Conservation (phyloP, 2,797 vertebrate species). For the Tamandua tetradactyla region DNA sequence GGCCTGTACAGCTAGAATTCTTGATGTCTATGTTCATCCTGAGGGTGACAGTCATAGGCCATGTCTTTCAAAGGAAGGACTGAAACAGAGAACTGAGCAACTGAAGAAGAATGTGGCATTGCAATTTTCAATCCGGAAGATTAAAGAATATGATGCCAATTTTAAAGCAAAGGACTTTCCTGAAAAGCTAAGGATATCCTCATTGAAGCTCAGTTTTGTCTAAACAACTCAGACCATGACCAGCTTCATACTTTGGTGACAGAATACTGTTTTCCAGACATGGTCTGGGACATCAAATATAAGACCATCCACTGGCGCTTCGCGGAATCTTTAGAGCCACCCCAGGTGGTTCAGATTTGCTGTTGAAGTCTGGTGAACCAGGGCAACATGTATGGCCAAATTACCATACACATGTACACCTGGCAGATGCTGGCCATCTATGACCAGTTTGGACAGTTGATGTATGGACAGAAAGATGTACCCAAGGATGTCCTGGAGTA, state of each 20-base stretch:
- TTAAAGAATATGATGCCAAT: slow-evolving; percentile 89
- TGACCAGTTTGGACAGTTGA: slow-evolving; percentile 94
- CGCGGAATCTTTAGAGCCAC: slow-evolving; percentile 91
- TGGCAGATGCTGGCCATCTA: slow-evolving; percentile 92
- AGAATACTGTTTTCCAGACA: slow-evolving; percentile 95
- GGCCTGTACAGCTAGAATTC: slow-evolving; percentile 92
- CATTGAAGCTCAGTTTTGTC: slow-evolving; percentile 90
- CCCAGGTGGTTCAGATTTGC: slow-evolving; percentile 91
- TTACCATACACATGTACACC: slow-evolving; percentile 95
- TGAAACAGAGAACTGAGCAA: slow-evolving; percentile 90
- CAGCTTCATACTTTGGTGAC: too few relatives aligned
- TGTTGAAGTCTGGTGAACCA: slow-evolving; percentile 89
- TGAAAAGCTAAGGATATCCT: slow-evolving; percentile 92
- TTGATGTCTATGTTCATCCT: slow-evolving; percentile 94
- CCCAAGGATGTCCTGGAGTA: slow-evolving; percentile 95
- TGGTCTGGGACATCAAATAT: slow-evolving; percentile 93
- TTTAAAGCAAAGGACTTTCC: slow-evolving; percentile 92
- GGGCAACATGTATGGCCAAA: slow-evolving; percentile 93
- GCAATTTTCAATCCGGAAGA: slow-evolving; percentile 91
- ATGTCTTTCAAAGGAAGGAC: slow-evolving; percentile 91
- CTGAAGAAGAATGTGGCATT: slow-evolving; percentile 89
- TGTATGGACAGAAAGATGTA: slow-evolving; percentile 92
- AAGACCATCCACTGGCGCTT: slow-evolving; percentile 93
- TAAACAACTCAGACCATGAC: too few relatives aligned
- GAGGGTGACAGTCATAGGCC: slow-evolving; percentile 95